These are phyloP conservation scores for Bhutanitis thaidina DNA, from an alignment of 2,888 invertebrate genomes.

Conservation along the genomic window DNA sequence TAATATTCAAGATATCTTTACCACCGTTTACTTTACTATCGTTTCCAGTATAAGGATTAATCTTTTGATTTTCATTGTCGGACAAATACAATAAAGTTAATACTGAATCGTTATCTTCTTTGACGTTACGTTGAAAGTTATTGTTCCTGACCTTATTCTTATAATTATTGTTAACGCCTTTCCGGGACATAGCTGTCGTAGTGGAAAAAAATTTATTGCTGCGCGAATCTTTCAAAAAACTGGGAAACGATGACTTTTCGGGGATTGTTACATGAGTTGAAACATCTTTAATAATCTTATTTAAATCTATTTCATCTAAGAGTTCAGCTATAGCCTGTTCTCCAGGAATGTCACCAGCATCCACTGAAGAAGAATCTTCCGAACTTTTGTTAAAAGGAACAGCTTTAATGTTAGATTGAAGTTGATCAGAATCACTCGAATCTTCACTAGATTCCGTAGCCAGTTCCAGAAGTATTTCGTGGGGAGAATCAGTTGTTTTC, in stretches of 20 bases:
- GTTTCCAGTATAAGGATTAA: conserved; percentile 22
- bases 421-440: conserved; percentile 1
- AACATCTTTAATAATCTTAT: conserved; percentile 29
- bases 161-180: neutral
- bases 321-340: conserved; percentile 33
- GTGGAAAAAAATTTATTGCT: neutral
- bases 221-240: neutral
- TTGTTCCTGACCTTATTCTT: conserved; percentile 8
- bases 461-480: conserved; percentile 11
- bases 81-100: conserved; percentile 39
- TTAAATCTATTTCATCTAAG: conserved; percentile 38
- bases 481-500: neutral
- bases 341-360: conserved; percentile 5
- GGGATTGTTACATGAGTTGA: neutral
- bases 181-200: neutral
- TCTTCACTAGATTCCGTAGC: conserved; percentile 12
- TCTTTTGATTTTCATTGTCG: conserved; percentile 33
- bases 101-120: conserved; percentile 26
- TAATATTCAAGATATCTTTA: neutral
- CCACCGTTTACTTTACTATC: neutral
- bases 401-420: neutral
- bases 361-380: neutral
- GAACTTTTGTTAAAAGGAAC: neutral
- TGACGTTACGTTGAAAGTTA: conserved; percentile 10
- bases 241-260: neutral